Conservation (phyloP, 2,888 invertebrate genomes). For the Macropis europaea region DNA sequence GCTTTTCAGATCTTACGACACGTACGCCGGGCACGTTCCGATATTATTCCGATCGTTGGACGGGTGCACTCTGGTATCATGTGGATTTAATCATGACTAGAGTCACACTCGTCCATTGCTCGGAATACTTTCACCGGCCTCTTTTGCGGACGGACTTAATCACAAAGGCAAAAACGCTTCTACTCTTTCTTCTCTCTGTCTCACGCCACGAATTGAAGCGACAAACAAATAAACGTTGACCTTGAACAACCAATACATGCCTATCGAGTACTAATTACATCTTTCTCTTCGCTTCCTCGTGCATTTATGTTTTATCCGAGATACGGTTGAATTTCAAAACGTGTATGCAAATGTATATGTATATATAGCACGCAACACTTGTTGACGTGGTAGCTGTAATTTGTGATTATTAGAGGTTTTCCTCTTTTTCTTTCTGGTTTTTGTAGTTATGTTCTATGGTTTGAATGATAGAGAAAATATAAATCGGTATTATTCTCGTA, state of each 20-base stretch:
- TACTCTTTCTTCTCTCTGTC: slow-evolving; percentile 15
- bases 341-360: not conserved
- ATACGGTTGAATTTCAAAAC: not conserved
- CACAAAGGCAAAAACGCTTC: slow-evolving; percentile 49
- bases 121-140: slow-evolving; percentile 60
- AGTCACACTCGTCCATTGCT: slow-evolving; percentile 77
- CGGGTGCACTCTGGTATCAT: slow-evolving; percentile 77
- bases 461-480: not conserved
- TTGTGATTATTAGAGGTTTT: no score
- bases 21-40: not conserved
- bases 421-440: no score
- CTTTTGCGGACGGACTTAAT: slow-evolving; percentile 31
- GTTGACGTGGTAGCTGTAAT: not conserved
- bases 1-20: slow-evolving; percentile 45
- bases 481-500: no score
- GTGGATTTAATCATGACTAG: slow-evolving; percentile 75
- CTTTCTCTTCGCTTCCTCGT: slow-evolving; percentile 11
- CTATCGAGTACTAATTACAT: slow-evolving; percentile 5
- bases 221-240: slow-evolving; percentile 42
- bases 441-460: no score
- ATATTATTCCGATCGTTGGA: slow-evolving; percentile 66
- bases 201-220: slow-evolving; percentile 4
- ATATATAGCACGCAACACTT: not conserved
- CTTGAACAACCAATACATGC: slow-evolving; percentile 25
- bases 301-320: not conserved